Conservation (phyloP, 2,113 vertebrate species). For the Cinclus mexicanus region DNA sequence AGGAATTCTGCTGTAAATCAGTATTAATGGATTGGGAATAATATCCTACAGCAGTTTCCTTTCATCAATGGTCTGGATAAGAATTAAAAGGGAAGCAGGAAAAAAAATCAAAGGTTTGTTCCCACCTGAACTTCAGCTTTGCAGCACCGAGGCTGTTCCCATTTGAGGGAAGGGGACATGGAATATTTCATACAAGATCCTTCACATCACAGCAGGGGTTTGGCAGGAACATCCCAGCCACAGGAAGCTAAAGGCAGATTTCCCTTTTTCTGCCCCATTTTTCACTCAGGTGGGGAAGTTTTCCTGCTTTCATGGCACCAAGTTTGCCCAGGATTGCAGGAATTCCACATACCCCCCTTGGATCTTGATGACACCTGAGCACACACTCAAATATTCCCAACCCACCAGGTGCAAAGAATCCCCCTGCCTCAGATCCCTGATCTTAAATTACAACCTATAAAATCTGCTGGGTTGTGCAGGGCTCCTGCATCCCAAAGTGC, state of each 20-base stretch:
- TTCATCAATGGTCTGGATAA: background rate
- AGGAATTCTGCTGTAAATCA: background rate
- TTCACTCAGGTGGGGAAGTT: background rate
- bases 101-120: background rate
- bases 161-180: background rate
- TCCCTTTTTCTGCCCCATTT: background rate
- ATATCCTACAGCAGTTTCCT: background rate
- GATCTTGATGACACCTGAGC: no score
- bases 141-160: background rate
- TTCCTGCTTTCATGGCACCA: background rate
- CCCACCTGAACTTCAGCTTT: background rate
- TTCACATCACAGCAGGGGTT: background rate
- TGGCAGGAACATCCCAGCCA: background rate
- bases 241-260: background rate
- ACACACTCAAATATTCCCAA: background rate
- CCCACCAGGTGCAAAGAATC: background rate
- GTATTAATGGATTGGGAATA: background rate
- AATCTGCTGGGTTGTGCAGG: background rate
- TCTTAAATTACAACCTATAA: accelerated
- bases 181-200: background rate
- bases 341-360: background rate
- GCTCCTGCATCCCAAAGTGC: accelerated
- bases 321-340: background rate
- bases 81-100: background rate
- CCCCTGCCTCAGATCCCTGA: background rate